phyloP scores from a whole-genome alignment of 92 coral and sea anemone genomes.

The Epizoanthus fatuus region DNA sequence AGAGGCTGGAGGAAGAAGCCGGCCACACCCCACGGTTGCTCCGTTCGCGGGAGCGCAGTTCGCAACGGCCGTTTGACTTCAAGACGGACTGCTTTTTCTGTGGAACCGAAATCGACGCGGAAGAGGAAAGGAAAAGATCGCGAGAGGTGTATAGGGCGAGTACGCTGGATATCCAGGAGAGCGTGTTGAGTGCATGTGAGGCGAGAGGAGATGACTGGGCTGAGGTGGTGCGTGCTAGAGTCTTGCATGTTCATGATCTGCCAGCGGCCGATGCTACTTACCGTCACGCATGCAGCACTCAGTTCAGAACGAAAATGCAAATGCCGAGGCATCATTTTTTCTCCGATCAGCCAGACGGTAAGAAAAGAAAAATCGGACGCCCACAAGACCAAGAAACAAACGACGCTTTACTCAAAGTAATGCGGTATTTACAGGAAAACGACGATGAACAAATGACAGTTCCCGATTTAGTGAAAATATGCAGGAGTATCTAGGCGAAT shows the following conservation, averaged over 20 bases:
- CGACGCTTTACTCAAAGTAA: slow-evolving; percentile 46
- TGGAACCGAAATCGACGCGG: not conserved
- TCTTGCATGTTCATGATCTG: slow-evolving; percentile 43
- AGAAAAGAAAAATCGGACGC: slow-evolving; percentile 67
- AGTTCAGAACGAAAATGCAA: slow-evolving; percentile 21
- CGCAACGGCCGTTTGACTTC: not conserved
- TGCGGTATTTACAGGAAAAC: slow-evolving; percentile 35
- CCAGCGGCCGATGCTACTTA: slow-evolving; percentile 43
- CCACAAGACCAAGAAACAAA: slow-evolving; percentile 43
- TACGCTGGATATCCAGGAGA: slow-evolving; percentile 1
- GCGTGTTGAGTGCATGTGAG: not conserved
- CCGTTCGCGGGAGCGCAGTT: no score
- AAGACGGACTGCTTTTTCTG: not conserved
- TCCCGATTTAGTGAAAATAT: not conserved
- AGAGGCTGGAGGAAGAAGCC: no score
- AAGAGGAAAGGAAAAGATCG: slow-evolving; percentile 14
- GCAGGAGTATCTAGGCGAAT: not conserved
- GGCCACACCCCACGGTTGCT: no score
- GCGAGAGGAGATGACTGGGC: slow-evolving; percentile 25
- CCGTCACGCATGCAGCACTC: slow-evolving; percentile 27
- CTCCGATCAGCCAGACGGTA: slow-evolving; percentile 22
- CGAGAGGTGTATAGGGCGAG: slow-evolving; percentile 5
- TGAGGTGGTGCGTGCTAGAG: slow-evolving; percentile 17
- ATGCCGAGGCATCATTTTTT: slow-evolving; percentile 33
- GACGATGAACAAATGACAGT: slow-evolving; percentile 59